Conservation (phyloP, 1,140 invertebrate genomes). For the Probaryconus sp. region DNA sequence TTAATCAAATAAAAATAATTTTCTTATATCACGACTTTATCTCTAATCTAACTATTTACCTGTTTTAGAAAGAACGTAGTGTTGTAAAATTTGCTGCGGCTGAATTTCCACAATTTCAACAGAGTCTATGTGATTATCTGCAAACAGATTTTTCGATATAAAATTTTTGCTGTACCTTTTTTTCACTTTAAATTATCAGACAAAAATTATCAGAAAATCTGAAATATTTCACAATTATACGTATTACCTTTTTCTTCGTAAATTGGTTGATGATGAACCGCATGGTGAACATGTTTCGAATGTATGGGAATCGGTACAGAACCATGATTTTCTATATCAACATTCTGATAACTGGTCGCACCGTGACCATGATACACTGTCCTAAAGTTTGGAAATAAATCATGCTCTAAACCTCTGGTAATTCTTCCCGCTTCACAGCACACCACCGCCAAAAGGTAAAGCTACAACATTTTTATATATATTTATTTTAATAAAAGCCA, state of each 20-base stretch:
- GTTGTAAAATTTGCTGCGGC: conserved; percentile 19
- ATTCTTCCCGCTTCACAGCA: conserved; percentile 62
- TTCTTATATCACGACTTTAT: neutral
- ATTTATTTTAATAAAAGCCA: conserved; percentile 1
- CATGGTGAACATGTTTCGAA: conserved; percentile 43
- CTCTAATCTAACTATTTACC: conserved; percentile 33
- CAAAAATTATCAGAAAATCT: no score
- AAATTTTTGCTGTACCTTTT: no score
- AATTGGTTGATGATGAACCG: conserved; percentile 42
- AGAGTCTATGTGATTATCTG: conserved; percentile 30
- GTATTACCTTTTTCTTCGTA: conserved; percentile 41
- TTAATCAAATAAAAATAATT: conserved; percentile 11
- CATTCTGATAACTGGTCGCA: conserved; percentile 71
- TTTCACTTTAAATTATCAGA: no score
- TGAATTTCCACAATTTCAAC: conserved; percentile 25
- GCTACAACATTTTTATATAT: conserved; percentile 54
- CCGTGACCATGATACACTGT: conserved; percentile 68
- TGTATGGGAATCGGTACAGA: conserved; percentile 57
- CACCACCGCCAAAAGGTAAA: conserved; percentile 51
- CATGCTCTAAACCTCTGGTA: conserved; percentile 55
- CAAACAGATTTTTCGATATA: no score
- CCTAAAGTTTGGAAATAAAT: conserved; percentile 67
- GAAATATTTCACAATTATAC: no score
- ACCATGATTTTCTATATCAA: conserved; percentile 62
- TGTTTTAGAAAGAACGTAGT: conserved; percentile 46